Evolutionary conservation across 2,113 vertebrate species (phyloP), one percentile per base, ranked within the genome.

Genomic region (Gasterosteus aculeatus): DNA sequence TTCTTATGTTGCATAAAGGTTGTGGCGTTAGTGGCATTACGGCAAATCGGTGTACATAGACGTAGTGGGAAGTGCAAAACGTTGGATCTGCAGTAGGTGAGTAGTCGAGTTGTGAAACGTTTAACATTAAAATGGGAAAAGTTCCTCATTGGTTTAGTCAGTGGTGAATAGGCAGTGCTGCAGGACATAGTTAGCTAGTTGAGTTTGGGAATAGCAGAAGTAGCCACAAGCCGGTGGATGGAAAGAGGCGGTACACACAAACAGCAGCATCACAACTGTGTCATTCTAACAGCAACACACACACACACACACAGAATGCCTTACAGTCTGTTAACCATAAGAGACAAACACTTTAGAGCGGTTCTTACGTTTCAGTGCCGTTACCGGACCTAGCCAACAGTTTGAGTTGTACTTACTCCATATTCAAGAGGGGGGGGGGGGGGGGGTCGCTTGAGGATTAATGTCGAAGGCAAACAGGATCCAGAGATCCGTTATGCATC

Each of bases 241-340:
- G 64, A 68, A 62, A 26, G 22, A 26, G 22, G 22, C 22, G 22
- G 22, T 26, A 26, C 71, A 75, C 49, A 81, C 64, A 59, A 84
- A 87, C 85, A 86, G 80, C 80, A 88, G 85, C 80, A 81, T 86
- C 84, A 70, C 56, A 81, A 71, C 46, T 84, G 44, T 44, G 57
- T 78, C 63, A 72, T 75, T 75, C 53, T 38, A 47, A 58, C 33
- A 65, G 65, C 39, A 44, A 76, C 29, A 66, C 67, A 46, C 51
- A 49, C 57, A 59, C 22, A 69, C 14, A 69, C 16, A 84, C 80
- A 51, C 75, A 83, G 79, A 89, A 90, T 90, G 89, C 89, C 90
- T 93, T 93, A 92, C 69, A 88, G 79, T 82, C 58, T 10, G 67
- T 81, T 70, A 71, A 80, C 80, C 81, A 80, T 80, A 71, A 77